Conservation (phyloP, 1,140 invertebrate species). For the Medauroidea extradentata region DNA sequence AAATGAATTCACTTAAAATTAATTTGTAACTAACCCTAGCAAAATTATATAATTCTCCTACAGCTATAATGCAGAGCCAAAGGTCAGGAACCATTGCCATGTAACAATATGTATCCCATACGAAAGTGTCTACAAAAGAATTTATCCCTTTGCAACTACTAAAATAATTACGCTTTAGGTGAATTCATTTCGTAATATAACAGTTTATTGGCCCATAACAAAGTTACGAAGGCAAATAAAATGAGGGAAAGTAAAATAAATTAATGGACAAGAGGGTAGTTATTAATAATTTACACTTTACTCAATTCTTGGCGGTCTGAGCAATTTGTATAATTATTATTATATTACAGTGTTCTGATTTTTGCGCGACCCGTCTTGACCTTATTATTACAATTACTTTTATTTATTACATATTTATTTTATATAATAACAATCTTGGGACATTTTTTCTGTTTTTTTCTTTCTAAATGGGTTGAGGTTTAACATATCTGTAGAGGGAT, state of each 20-base stretch:
- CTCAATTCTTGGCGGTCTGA: conserved; percentile 12
- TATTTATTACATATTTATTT: conserved; percentile 14
- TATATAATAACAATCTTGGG: conserved; percentile 10
- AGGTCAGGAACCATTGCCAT: too few relatives aligned
- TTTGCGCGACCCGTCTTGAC: conserved; percentile 16
- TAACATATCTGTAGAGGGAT: too few relatives aligned
- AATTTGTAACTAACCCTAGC: too few relatives aligned
- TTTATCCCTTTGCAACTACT: too few relatives aligned
- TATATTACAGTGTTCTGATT: conserved; percentile 7
- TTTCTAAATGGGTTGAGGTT: too few relatives aligned
- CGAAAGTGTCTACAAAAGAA: too few relatives aligned
- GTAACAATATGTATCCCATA: too few relatives aligned
- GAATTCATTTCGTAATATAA: neutral
- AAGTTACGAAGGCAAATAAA: neutral
- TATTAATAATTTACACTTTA: conserved; percentile 14
- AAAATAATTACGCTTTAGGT: neutral
- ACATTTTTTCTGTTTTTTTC: too few relatives aligned
- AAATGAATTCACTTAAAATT: too few relatives aligned
- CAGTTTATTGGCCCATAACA: neutral
- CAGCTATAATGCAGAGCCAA: neutral
- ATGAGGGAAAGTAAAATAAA: neutral
- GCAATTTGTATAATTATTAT: conserved; percentile 17
- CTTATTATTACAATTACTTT: conserved; percentile 17
- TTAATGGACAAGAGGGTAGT: neutral
- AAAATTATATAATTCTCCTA: too few relatives aligned